phyloP scores from a whole-genome alignment of 2,888 invertebrate species.

The Drosophila flavopinicola region DNA sequence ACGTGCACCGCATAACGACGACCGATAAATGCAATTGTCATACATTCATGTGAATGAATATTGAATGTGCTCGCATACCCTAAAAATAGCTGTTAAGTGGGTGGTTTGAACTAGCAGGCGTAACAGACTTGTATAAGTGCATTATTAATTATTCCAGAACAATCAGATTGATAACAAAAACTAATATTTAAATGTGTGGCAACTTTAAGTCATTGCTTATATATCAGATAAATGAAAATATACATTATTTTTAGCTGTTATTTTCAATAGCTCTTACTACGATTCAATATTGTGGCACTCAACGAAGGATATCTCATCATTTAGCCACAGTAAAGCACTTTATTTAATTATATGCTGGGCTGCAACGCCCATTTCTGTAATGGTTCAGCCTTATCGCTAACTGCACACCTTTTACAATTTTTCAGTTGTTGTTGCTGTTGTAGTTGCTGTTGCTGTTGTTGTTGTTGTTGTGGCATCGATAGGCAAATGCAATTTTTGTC shows the following conservation, averaged over 20 bases:
- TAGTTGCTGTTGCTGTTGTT: constrained; percentile 10
- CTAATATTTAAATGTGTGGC: too few relatives aligned
- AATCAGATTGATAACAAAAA: not conserved
- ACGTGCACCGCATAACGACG: constrained; percentile 51
- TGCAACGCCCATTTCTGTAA: constrained; percentile 22
- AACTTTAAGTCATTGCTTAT: too few relatives aligned
- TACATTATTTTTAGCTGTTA: too few relatives aligned
- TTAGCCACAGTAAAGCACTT: constrained; percentile 12
- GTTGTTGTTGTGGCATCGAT: constrained; percentile 23
- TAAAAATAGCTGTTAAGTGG: constrained; percentile 16
- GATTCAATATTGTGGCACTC: not conserved
- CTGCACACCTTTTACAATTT: constrained; percentile 6
- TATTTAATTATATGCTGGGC: constrained; percentile 22
- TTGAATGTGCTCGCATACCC: constrained; percentile 27
- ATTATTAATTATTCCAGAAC: not conserved
- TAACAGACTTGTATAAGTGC: not conserved
- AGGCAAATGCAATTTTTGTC: constrained; percentile 37
- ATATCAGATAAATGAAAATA: too few relatives aligned
- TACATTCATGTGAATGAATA: constrained; percentile 32
- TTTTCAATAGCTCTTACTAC: not conserved
- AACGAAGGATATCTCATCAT: constrained; percentile 6
- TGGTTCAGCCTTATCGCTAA: constrained; percentile 23
- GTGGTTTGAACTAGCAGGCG: constrained; percentile 2
- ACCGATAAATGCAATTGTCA: constrained; percentile 35
- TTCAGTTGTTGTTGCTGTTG: constrained; percentile 4